Evolutionary conservation across 2,113 vertebrate species (phyloP), one percentile per base, ranked within the genome.

Genomic region (Micronycteris hirsuta): DNA sequence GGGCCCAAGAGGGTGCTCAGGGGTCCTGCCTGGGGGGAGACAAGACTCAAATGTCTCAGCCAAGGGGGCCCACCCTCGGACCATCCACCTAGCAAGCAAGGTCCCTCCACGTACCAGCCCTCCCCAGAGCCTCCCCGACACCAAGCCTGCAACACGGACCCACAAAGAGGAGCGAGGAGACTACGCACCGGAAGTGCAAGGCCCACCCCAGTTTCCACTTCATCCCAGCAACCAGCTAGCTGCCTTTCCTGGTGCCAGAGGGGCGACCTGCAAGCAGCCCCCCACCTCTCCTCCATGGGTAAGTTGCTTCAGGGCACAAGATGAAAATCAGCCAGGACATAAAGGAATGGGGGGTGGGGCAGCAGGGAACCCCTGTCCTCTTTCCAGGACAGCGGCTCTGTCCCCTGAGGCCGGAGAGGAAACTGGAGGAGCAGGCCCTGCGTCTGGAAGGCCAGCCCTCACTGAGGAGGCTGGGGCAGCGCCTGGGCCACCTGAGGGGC

Each of bases 101-200:
- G 45, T 4, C 0, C 16, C 36, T 20, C n/a, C 26, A 2, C 0
- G 0, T 7, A 4, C 36, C 1, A 0, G 41, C 24, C 2, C 16
- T 7, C 49, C 41, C 12, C 0, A 5, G 52, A 56, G 41, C 7
- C 7, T 31, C 15, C 28, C 71, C 0, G 0, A 13, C 71, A 5
- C 58, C 15, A 10, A 0, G 3, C 47, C 47, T 10, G 28, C 28
- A 49, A 33, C 5, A 0, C 0, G 1, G 11, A 10, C 5, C 45
- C 86, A 13, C 26, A 2, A 4, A 58, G 38, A 38, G 63, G 22
- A 22, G 67, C 43, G 0, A 1, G 3, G 13, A 14, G 28, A 2
- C 0, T 0, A 17, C 3, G 10, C 16, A 0, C 15, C 1, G 14
- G 68, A 1, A 14, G 58, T 2, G 3, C 0, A 4, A 33, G 0